Base-by-base conservation (phyloP, 2,888 invertebrate genomes). In the Nemotelus pantherinus region DNA sequence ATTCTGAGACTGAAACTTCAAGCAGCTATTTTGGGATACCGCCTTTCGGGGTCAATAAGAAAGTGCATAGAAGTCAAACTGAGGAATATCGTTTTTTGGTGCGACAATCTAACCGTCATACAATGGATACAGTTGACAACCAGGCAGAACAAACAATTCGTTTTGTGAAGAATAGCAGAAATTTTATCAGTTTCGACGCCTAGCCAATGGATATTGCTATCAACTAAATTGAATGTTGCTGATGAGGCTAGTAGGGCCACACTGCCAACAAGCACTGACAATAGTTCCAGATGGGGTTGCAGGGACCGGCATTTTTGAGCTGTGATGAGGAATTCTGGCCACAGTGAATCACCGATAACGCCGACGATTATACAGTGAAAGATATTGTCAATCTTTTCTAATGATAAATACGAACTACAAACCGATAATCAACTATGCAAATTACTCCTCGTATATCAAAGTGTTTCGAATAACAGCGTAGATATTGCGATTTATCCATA, bases 101-200 rank as follows among this genome's bases (percentile, higher is more conserved):
- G 65, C n/a, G 65, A 44, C 45, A 44, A 4, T 44, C 1, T 44
- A 65, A 57, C 57, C 53, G 10, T 53, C 53, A 10, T 10, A 53
- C 63, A 63, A 63, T 63, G 63, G 63, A 63, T 63, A 63, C 63
- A 63, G 39, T 63, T 43, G 41, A 63, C 63, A 63, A 63, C 25
- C 63, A 9, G 63, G 39, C 63, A 63, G 41, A 3, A 39, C 41
- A 63, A 63, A 63, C 63, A 63, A 9, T 63, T 63, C 9, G 63
- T 63, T 3, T 63, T 3, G 3, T 25, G 63, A 3, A 63, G 63
- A 63, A 63, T 63, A 9, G 63, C 63, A 25, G 63, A 63, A 63
- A 63, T 63, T 63, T 5, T 58, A 9, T 58, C 60, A 58, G 25
- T 58, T 6, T 53, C 53, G 6, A 53, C 7, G 6, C 53, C 53